These are phyloP conservation scores for Pardalotus punctatus DNA, from an alignment of 2,113 vertebrate genomes.

Conservation along the genomic window DNA sequence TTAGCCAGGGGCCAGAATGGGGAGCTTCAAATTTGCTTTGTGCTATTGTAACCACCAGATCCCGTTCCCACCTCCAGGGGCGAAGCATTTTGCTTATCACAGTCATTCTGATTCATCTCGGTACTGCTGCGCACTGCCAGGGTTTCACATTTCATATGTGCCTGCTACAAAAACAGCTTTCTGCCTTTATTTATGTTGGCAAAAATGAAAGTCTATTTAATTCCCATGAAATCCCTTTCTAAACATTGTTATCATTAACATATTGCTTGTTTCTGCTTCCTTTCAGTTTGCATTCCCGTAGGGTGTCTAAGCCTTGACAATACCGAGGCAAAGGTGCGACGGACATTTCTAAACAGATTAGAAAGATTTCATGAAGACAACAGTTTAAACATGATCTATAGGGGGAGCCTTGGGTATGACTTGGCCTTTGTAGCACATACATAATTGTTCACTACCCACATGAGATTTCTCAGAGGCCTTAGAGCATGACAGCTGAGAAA, in stretches of 20 bases:
- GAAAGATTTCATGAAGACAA: neutral
- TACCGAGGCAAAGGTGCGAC: neutral
- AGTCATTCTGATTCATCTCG: neutral
- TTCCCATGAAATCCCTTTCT: slow-evolving; percentile 8
- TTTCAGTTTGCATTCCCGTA: neutral
- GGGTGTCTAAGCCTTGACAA: neutral
- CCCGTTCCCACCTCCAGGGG: neutral
- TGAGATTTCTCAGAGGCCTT: neutral
- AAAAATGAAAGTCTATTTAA: neutral
- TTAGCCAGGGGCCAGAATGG: neutral
- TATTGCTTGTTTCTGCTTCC: neutral
- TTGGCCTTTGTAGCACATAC: neutral
- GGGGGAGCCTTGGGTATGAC: neutral
- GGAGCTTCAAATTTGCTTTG: neutral
- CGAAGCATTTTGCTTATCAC: neutral
- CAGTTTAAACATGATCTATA: neutral
- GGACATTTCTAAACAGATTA: neutral
- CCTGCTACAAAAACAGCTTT: neutral
- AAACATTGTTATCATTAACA: neutral
- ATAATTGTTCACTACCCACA: neutral
- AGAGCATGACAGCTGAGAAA: neutral
- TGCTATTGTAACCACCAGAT: neutral
- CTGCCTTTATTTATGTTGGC: slow-evolving; percentile 23
- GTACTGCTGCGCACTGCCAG: neutral
- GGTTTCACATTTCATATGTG: slow-evolving; percentile 10